Base-by-base conservation (phyloP, 2,113 vertebrate species). In the Noturus placidus region DNA sequence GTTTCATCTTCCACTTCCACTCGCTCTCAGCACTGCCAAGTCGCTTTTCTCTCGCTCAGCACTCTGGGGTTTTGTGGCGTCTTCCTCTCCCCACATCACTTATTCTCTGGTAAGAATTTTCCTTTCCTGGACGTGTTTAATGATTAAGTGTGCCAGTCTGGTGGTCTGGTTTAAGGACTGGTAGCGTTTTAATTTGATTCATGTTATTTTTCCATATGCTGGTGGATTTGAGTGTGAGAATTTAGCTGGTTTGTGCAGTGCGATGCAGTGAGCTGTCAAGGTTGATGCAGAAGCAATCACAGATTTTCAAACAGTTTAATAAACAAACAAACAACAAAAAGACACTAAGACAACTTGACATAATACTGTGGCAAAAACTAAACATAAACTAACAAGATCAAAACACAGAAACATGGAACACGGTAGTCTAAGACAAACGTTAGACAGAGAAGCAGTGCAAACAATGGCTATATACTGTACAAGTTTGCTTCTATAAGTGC, bases 1-100 rank as follows among this genome's bases (percentile, higher is more conserved):
- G 61, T 83, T 83, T 83, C 61, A 67, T 83, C 82, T 83, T 67
- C 82, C 81, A 42, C 81, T 63, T 82, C 81, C 82, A 83, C 38
- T 50, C 38, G 42, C 14, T 67, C 42, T 20, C 59, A n/a, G 22
- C 25, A n/a, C 42, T 83, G 82, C 82, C 82, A 83, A 67, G 59
- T 52, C 27, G 3, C 82, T 63, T 59, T 67, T 83, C 61, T 83
- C 57, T 83, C 59, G 27, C 59, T 67, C 61, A 67, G 82, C 59
- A 19, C 17, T 67, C 82, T 0, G 61, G 61, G 82, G 27, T 52
- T 83, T 83, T 83, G 82, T 67, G 82, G 82, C 27, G 82, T 67
- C 82, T 57, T 57, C 59, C 25, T 63, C 82, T 83, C 82, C 52
- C 82, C 61, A 67, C 82, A 83, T 67, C 82, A 67, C 38, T 83